phyloP scores from a whole-genome alignment of 2,797 vertebrate genomes.

The Cephalopachus bancanus region DNA sequence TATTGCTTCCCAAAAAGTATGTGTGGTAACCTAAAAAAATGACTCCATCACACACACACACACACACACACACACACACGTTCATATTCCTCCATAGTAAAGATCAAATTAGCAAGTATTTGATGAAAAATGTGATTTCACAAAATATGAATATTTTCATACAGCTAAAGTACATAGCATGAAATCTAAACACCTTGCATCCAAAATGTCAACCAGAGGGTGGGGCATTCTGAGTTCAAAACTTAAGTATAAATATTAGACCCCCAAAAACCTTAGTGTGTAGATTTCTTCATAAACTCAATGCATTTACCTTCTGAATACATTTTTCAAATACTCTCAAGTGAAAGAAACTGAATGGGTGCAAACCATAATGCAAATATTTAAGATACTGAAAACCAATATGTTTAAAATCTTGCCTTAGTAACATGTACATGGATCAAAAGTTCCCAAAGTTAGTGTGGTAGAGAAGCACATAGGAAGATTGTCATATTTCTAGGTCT shows the following conservation, averaged over 20 bases:
- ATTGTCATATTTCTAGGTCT: neutral
- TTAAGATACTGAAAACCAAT: neutral
- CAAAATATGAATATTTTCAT: neutral
- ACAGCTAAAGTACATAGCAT: neutral
- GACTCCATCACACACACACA: neutral
- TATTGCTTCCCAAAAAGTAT: neutral
- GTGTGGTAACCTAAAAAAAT: neutral
- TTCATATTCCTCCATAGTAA: neutral
- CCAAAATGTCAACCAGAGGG: neutral
- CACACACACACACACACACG: neutral
- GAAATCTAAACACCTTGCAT: neutral
- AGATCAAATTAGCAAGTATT: neutral
- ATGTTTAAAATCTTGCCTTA: neutral
- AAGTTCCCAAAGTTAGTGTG: neutral
- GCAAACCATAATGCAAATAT: neutral
- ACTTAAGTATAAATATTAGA: neutral
- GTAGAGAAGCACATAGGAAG: neutral
- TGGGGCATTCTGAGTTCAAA: constrained; percentile 5
- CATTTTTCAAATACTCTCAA: neutral
- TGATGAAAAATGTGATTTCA: neutral
- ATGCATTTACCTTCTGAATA: neutral
- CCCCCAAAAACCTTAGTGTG: neutral
- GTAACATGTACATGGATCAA: neutral
- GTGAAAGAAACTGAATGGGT: neutral
- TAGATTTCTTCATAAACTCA: neutral